These are phyloP conservation scores for Seira sanloemensis DNA, from an alignment of 2,888 invertebrate species.

Conservation along the genomic window DNA sequence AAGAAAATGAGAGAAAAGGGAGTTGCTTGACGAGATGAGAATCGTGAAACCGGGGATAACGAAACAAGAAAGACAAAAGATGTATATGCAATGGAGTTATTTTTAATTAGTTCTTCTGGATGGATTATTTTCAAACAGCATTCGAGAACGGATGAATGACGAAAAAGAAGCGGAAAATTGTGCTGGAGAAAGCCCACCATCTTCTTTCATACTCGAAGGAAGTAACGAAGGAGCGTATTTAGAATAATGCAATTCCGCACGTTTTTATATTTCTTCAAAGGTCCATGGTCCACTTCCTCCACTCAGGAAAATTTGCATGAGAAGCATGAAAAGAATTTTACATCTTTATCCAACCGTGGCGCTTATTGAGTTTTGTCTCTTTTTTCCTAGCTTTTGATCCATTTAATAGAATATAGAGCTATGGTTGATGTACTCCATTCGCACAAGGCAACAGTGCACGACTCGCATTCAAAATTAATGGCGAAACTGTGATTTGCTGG, in stretches of 20 bases:
- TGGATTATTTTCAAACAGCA: constrained; percentile 53
- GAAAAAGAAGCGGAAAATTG: neutral
- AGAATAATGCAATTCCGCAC: neutral
- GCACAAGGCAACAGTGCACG: neutral
- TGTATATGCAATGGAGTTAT: constrained; percentile 45
- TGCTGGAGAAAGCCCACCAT: neutral
- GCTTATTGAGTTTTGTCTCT: neutral
- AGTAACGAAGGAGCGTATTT: no score
- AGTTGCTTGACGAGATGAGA: neutral
- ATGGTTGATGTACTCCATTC: neutral
- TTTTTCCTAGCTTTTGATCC: neutral
- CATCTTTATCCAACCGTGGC: neutral
- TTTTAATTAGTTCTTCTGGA: constrained; percentile 55
- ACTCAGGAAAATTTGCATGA: neutral
- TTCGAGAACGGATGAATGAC: constrained; percentile 24
- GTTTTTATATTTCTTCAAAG: neutral
- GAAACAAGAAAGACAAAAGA: neutral
- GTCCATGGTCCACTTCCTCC: neutral
- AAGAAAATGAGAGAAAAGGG: constrained; percentile 3
- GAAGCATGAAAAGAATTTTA: neutral
- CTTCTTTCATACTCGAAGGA: neutral
- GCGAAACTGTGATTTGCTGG: neutral
- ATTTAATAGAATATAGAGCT: neutral
- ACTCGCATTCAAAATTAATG: neutral
- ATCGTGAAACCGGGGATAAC: neutral